Evolutionary conservation across 2,113 vertebrate species (phyloP).

Genomic region (Phylloscopus whistleri): DNA sequence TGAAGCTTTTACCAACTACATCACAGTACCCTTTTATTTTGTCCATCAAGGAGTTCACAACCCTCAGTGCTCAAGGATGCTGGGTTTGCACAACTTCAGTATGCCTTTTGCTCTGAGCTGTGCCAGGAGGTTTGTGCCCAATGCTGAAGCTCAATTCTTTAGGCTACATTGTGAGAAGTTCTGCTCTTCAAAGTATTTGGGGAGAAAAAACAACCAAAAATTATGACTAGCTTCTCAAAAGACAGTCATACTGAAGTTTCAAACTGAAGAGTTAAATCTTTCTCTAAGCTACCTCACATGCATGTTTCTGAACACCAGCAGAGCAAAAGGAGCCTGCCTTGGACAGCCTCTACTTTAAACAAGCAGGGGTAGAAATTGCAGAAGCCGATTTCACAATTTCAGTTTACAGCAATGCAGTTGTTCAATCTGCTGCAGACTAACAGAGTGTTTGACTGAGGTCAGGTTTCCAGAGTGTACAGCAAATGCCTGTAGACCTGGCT

Average conservation of each 20-base stretch:
- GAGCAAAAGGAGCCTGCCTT: neutral
- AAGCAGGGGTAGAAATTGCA: neutral
- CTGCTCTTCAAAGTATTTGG: neutral
- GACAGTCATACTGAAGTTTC: neutral
- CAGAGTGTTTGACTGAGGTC: neutral
- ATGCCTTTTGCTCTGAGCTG: neutral
- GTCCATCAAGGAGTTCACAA: neutral
- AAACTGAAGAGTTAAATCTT: neutral
- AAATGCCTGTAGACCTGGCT: neutral
- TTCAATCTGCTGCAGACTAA: neutral
- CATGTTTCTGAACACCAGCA: neutral
- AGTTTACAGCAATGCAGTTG: neutral
- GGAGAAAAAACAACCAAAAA: neutral
- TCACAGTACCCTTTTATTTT: neutral
- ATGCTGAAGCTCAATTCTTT: neutral
- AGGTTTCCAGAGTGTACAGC: neutral
- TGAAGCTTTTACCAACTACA: neutral
- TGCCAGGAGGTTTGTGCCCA: neutral
- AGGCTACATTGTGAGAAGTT: neutral
- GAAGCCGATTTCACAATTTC: neutral
- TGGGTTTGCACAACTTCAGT: neutral
- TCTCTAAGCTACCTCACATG: neutral
- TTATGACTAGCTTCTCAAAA: neutral
- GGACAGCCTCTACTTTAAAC: neutral
- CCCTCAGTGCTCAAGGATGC: neutral